A percentile compares a stretch with the other conserved stretches of the same genome.
phyloP scores from a whole-genome alignment of 2,797 vertebrate species.

The Xenopus petersii region DNA sequence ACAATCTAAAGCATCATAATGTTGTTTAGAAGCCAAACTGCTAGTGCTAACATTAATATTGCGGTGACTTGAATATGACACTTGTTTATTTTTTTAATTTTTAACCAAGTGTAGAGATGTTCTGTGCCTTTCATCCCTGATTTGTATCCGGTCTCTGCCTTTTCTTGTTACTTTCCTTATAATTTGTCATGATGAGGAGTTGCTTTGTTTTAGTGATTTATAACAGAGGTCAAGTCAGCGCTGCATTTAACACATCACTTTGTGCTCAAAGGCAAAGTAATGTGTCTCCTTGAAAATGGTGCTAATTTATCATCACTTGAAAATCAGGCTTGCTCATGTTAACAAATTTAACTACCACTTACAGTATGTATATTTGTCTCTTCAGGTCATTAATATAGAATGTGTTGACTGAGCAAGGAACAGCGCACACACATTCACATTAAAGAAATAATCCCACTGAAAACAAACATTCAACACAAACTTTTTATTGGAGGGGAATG shows the following conservation, averaged over 20 bases:
- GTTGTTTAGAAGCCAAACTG: no score
- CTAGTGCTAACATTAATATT: no score
- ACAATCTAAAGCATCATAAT: no score
- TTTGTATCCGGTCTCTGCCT: background rate
- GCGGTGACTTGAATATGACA: no score
- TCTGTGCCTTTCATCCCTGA: background rate
- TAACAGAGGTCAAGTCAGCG: background rate
- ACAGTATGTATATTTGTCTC: slow-evolving; percentile 7
- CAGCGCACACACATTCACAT: background rate
- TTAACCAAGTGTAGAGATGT: background rate
- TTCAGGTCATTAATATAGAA: slow-evolving; percentile 13
- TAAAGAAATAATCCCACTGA: slow-evolving; percentile 10
- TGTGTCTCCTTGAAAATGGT: background rate
- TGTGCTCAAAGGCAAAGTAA: background rate
- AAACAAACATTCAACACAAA: background rate
- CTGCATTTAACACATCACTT: background rate
- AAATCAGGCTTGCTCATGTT: slow-evolving; percentile 6
- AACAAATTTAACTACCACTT: slow-evolving; percentile 14
- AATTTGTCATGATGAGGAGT: background rate
- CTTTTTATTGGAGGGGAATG: slow-evolving; percentile 12
- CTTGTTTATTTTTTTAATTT: no score
- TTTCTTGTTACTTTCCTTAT: background rate
- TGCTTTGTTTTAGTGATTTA: background rate
- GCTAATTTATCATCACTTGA: slow-evolving; percentile 6
- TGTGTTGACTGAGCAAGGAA: slow-evolving; percentile 4